phyloP scores from a whole-genome alignment of 2,797 vertebrate species.

The Gastrophryne carolinensis region DNA sequence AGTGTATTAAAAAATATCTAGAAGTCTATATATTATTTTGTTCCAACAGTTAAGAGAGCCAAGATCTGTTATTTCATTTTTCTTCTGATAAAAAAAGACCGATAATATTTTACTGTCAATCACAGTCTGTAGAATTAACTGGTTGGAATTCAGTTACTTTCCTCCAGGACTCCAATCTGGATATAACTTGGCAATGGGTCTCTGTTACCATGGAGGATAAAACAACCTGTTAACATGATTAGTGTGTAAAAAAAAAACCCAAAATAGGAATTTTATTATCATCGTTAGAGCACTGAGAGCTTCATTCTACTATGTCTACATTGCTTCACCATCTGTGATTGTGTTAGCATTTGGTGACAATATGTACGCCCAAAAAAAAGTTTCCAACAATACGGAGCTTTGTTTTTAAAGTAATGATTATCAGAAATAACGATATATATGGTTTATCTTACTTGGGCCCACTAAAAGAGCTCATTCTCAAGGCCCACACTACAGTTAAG shows the following conservation, averaged over 20 bases:
- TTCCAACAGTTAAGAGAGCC: constrained; percentile 11
- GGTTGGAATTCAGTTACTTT: constrained; percentile 4
- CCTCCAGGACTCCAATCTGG: not conserved
- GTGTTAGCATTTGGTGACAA: no score
- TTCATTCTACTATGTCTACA: not conserved
- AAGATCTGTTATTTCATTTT: constrained; percentile 5
- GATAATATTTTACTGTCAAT: constrained; percentile 27
- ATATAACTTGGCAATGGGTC: not conserved
- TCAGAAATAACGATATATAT: no score
- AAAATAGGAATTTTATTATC: not conserved
- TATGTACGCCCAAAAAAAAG: no score
- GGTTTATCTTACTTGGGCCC: no score
- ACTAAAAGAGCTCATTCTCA: no score
- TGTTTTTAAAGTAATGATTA: no score
- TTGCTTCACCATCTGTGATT: not conserved
- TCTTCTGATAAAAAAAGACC: constrained; percentile 9
- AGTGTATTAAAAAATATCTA: constrained; percentile 17
- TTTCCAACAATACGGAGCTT: no score
- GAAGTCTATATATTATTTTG: constrained; percentile 13
- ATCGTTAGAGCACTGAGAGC: not conserved
- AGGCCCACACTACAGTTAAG: no score
- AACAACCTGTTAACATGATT: not conserved
- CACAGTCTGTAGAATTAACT: constrained; percentile 6
- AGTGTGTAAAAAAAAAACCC: not conserved
- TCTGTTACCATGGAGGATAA: not conserved